These are phyloP conservation scores for Poeciliopsis retropinna DNA, from an alignment of 2,113 vertebrate genomes.

Conservation along the genomic window DNA sequence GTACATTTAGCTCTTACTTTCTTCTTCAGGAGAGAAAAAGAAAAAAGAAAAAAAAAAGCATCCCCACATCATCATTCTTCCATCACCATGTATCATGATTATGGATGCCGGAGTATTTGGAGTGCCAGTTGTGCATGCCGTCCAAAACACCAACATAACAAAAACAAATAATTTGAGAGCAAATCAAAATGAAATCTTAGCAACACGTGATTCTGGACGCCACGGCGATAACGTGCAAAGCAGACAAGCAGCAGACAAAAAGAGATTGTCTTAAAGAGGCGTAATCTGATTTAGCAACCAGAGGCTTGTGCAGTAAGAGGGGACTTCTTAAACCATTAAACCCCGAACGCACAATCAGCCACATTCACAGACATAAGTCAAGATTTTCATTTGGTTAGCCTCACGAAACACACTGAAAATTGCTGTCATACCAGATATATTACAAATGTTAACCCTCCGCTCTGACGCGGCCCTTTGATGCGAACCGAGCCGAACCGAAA, in stretches of 20 bases:
- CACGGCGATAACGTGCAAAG: slow-evolving; percentile 66
- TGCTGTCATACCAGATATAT: slow-evolving; percentile 67
- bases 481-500: slow-evolving; percentile 11
- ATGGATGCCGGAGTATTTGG: background rate
- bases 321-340: slow-evolving; percentile 65
- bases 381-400: slow-evolving; percentile 63
- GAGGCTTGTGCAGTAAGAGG: slow-evolving; percentile 53
- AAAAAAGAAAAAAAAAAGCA: background rate
- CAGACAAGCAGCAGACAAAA: slow-evolving; percentile 66
- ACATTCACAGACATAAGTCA: slow-evolving; percentile 72
- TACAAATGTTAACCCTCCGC: slow-evolving; percentile 42
- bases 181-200: slow-evolving; percentile 1
- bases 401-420: slow-evolving; percentile 56
- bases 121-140: background rate
- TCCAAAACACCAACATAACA: no score
- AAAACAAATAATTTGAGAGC: no score
- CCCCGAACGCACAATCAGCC: slow-evolving; percentile 64
- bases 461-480: slow-evolving; percentile 23
- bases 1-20: background rate
- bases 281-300: slow-evolving; percentile 78
- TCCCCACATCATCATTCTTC: background rate
- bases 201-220: slow-evolving; percentile 78
- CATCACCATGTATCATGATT: background rate
- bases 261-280: slow-evolving; percentile 63
- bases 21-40: background rate